These are phyloP conservation scores for Congeria kusceri DNA, from an alignment of 2,888 invertebrate genomes.

Conservation along the genomic window DNA sequence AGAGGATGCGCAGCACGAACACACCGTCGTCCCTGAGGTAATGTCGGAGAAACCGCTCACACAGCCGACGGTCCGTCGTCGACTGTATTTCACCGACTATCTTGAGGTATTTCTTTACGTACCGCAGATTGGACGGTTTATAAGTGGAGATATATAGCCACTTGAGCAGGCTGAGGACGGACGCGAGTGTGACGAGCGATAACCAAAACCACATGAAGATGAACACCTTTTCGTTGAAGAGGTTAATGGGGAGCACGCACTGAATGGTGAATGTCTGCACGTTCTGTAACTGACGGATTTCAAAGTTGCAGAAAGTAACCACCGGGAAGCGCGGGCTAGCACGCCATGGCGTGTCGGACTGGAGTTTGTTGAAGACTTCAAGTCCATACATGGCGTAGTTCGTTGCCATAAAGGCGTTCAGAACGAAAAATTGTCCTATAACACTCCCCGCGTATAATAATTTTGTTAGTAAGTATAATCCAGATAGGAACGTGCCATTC, in stretches of 20 bases:
- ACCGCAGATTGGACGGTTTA: constrained; percentile 60
- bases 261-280: constrained; percentile 73
- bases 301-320: constrained; percentile 77
- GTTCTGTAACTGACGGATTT: constrained; percentile 76
- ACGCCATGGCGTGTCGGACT: constrained; percentile 54
- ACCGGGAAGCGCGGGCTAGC: constrained; percentile 68
- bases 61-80: constrained; percentile 65
- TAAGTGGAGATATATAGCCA: constrained; percentile 73
- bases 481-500: constrained; percentile 77
- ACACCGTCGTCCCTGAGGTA: constrained; percentile 59
- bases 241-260: constrained; percentile 53
- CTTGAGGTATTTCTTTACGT: constrained; percentile 73
- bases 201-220: constrained; percentile 57
- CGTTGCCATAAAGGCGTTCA: constrained; percentile 77
- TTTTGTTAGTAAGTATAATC: constrained; percentile 78
- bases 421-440: constrained; percentile 80
- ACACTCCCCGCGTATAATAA: constrained; percentile 77
- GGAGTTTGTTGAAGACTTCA: constrained; percentile 69
- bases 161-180: constrained; percentile 61
- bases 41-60: constrained; percentile 69
- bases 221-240: constrained; percentile 1
- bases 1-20: constrained; percentile 2
- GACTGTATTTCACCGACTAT: constrained; percentile 64
- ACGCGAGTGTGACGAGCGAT: constrained; percentile 65
- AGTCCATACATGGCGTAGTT: constrained; percentile 74